Evolutionary conservation across 2,797 vertebrate species (phyloP).

Genomic region (Amblyraja radiata): DNA sequence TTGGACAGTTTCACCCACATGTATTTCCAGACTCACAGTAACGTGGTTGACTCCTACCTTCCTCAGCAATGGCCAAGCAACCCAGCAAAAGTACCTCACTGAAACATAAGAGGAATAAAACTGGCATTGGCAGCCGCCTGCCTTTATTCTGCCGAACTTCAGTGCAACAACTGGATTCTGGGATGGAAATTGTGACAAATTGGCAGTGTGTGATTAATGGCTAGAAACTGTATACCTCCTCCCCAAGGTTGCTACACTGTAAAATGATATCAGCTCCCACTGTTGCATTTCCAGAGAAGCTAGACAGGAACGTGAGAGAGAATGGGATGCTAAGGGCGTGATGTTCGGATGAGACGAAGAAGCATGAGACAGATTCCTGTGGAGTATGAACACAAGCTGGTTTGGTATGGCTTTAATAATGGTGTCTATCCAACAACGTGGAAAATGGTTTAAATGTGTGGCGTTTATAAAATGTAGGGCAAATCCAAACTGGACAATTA

Average conservation of each 20-base stretch:
- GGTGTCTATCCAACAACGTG: too few relatives aligned
- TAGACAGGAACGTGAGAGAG: background rate
- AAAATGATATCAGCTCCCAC: background rate
- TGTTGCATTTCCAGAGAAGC: background rate
- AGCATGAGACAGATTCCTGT: background rate
- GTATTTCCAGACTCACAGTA: too few relatives aligned
- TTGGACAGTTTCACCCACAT: too few relatives aligned
- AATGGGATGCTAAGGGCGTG: background rate
- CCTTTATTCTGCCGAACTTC: background rate
- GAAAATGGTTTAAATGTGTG: too few relatives aligned
- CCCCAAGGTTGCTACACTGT: background rate
- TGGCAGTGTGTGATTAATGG: background rate
- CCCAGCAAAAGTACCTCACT: too few relatives aligned
- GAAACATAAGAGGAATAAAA: too few relatives aligned
- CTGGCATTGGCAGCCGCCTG: background rate
- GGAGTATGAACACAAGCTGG: background rate
- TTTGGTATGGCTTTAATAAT: too few relatives aligned
- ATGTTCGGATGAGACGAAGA: background rate
- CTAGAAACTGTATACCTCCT: background rate
- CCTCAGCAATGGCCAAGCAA: too few relatives aligned
- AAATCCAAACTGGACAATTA: too few relatives aligned
- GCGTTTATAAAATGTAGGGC: too few relatives aligned
- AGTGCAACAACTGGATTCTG: background rate
- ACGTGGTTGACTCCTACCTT: too few relatives aligned
- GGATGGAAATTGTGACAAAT: background rate